A percentile compares a stretch with the other conserved stretches of the same genome.
Evolutionary conservation across 2,797 vertebrate genomes (phyloP).

Genomic region (Aldrovandia affinis): DNA sequence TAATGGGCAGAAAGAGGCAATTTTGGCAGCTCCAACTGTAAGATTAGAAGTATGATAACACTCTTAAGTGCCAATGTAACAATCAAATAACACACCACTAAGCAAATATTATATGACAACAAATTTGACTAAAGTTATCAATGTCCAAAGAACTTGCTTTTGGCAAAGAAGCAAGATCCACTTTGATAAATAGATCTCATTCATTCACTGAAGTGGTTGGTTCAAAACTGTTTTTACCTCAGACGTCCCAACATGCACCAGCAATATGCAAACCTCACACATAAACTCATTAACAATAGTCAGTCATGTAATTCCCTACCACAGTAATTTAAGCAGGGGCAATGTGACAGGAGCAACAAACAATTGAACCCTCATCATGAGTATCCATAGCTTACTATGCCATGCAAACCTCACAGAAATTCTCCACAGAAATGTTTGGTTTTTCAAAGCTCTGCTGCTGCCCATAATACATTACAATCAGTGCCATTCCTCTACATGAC

Average conservation of each 20-base stretch:
- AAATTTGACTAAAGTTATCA: not conserved
- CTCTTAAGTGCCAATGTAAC: not conserved
- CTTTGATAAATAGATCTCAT: constrained; percentile 8
- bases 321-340: not conserved
- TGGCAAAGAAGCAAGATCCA: not conserved
- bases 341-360: not conserved
- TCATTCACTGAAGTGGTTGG: not conserved
- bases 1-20: not conserved
- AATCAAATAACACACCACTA: not conserved
- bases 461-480: not conserved
- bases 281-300: not conserved
- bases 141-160: constrained; percentile 17
- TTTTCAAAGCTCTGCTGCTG: not conserved
- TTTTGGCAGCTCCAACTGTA: not conserved
- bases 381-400: not conserved
- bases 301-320: not conserved
- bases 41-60: constrained; percentile 23
- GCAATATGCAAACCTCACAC: not conserved
- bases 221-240: constrained; percentile 7
- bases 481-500: not conserved
- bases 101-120: constrained; percentile 21
- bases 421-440: not conserved
- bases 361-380: not conserved
- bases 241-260: not conserved
- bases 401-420: not conserved